Evolutionary conservation across 2,888 invertebrate genomes (phyloP), one percentile per base, ranked within the genome.

Genomic region (Eupithecia vulgata): DNA sequence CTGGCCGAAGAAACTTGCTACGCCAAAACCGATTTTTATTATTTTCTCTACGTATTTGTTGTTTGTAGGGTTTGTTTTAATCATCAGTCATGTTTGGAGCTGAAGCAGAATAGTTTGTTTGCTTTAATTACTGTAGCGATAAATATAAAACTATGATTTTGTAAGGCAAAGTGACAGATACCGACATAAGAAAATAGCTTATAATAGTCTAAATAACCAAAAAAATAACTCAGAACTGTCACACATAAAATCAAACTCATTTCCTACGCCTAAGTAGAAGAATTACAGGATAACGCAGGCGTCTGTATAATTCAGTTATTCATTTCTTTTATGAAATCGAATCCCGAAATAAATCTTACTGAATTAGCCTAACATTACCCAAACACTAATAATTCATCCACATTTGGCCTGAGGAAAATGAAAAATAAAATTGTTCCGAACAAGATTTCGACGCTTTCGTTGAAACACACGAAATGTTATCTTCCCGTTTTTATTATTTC

Each of bases 21-120:
- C 89, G 90, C 85, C 89, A 87, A 89, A 91, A 90, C 88, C 88
- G 90, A 92, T 91, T 93, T 92, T 92, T 92, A 91, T 92, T 92
- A 92, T 94, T 92, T 89, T 83, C 87, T 89, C 85, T 81, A 84
- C 86, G 82, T 81, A 85, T n/a, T 87, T 85, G 84, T 86, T 89
- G 86, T 89, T 89, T 89, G 87, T 84, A 86, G 86, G 82, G 87
- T 88, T 87, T 88, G 83, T 88, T 91, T 91, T 91, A 92, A 92
- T 92, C 88, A 89, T 79, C 83, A 82, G 84, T 82, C 81, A 80
- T 83, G 79, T 83, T 81, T 81, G 13, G 45, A 15, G 15, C 15
- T 25, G 59, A 4, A 59, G 13, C 13, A 15, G 15, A 15, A 34
- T 34, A 34, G 61, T 34, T 61, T 8, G 34, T 15, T 15, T 61